Conservation (phyloP, 2,797 vertebrate genomes). For the Hirundo rustica region DNA sequence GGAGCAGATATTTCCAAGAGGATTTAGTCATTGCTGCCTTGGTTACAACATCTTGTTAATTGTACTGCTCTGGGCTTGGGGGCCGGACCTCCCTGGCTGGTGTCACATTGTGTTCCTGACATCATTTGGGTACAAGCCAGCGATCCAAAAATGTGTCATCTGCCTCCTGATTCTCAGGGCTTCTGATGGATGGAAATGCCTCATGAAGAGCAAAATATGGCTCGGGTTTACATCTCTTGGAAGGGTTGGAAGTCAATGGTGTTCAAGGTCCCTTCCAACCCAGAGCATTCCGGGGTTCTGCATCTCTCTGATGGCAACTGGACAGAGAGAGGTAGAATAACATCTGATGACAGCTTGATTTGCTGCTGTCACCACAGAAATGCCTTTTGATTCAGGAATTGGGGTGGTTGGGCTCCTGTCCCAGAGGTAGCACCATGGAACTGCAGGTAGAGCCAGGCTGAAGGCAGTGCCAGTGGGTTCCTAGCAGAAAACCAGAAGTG, state of each 20-base stretch:
- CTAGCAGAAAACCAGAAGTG: background rate
- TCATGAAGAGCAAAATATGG: background rate
- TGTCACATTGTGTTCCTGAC: background rate
- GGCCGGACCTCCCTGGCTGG: background rate
- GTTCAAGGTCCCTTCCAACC: background rate
- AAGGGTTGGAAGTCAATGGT: fast-evolving
- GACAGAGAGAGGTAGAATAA: background rate
- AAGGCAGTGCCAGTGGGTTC: background rate
- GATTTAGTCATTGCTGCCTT: background rate
- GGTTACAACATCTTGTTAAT: fast-evolving
- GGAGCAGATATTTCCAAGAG: background rate
- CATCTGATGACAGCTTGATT: background rate
- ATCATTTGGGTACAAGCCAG: background rate
- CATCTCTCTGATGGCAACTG: background rate
- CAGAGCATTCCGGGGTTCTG: background rate
- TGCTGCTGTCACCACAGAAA: background rate
- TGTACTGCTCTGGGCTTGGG: background rate
- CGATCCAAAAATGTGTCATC: background rate
- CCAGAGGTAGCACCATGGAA: background rate
- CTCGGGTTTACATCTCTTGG: background rate
- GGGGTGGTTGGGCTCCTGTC: background rate
- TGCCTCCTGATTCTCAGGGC: background rate
- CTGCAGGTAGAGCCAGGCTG: background rate
- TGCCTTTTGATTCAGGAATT: background rate
- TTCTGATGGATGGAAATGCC: background rate